A percentile compares a stretch with the other conserved stretches of the same genome.
Conservation (phyloP, 2,113 vertebrate genomes). For the Vireo altiloquus region DNA sequence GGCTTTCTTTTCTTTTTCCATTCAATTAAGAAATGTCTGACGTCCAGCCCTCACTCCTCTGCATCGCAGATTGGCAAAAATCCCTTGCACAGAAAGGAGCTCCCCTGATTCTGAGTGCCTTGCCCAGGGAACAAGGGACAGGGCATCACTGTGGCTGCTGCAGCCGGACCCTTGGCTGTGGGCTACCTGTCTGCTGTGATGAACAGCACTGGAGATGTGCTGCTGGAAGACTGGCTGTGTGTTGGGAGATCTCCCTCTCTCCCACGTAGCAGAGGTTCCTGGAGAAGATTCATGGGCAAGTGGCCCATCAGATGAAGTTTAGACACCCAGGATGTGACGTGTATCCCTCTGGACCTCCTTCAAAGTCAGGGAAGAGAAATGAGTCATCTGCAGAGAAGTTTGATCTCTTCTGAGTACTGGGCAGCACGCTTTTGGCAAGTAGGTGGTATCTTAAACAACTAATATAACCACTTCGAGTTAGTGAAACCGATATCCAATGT, state of each 20-base stretch:
- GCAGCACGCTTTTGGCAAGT: neutral
- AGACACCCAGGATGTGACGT: neutral
- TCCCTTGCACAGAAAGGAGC: neutral
- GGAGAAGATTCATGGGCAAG: neutral
- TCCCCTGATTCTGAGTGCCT: neutral
- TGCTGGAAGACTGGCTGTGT: neutral
- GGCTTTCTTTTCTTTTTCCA: neutral
- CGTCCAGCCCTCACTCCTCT: neutral
- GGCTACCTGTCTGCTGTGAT: neutral
- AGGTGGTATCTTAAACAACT: neutral
- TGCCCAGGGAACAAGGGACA: neutral
- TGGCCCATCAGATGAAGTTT: neutral
- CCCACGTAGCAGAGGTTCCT: neutral
- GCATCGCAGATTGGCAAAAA: neutral
- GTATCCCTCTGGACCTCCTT: neutral
- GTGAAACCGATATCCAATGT: neutral
- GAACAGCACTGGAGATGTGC: neutral
- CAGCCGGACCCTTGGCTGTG: neutral
- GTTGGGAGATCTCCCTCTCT: neutral
- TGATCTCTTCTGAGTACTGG: neutral
- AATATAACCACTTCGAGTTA: neutral
- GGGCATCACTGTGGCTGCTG: accelerated
- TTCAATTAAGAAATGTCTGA: neutral
- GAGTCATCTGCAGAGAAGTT: neutral
- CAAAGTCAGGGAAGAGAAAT: neutral